Evolutionary conservation across 2,888 invertebrate species (phyloP).

Genomic region (Nymphalis polychloros): DNA sequence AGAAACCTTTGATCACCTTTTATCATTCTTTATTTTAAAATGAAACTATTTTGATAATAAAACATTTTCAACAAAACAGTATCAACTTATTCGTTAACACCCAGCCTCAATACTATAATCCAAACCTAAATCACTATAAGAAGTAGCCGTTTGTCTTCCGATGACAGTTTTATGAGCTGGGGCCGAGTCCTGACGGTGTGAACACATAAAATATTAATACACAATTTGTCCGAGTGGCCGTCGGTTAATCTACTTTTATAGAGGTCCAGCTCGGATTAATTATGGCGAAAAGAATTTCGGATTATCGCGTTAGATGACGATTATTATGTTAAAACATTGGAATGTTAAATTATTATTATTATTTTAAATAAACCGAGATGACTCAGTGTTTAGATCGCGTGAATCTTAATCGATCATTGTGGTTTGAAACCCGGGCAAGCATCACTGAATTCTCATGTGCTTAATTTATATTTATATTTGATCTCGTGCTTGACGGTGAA

Average conservation of each 20-base stretch:
- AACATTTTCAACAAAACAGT: conserved; percentile 2
- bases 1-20: too few relatives aligned
- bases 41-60: too few relatives aligned
- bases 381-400: too few relatives aligned
- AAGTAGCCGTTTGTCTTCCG: conserved; percentile 72
- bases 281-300: conserved; percentile 43
- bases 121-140: conserved; percentile 75
- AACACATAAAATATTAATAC: conserved; percentile 81
- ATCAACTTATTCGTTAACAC: conserved; percentile 11
- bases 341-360: too few relatives aligned
- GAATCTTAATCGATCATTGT: too few relatives aligned
- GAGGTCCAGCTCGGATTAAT: conserved; percentile 69
- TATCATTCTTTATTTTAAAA: too few relatives aligned
- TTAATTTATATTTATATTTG: too few relatives aligned
- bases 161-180: conserved; percentile 75
- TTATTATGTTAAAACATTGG: background rate
- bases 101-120: conserved; percentile 54
- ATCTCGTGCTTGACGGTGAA: too few relatives aligned
- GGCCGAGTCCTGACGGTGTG: conserved; percentile 58
- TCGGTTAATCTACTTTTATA: conserved; percentile 77
- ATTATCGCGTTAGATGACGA: conserved; percentile 20
- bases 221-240: conserved; percentile 80
- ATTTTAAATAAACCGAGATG: too few relatives aligned
- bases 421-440: too few relatives aligned
- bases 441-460: too few relatives aligned